A percentile compares a stretch with the other conserved stretches of the same genome.
Evolutionary conservation across 1,140 invertebrate genomes (phyloP).

Genomic region (Pteromalus puparum): DNA sequence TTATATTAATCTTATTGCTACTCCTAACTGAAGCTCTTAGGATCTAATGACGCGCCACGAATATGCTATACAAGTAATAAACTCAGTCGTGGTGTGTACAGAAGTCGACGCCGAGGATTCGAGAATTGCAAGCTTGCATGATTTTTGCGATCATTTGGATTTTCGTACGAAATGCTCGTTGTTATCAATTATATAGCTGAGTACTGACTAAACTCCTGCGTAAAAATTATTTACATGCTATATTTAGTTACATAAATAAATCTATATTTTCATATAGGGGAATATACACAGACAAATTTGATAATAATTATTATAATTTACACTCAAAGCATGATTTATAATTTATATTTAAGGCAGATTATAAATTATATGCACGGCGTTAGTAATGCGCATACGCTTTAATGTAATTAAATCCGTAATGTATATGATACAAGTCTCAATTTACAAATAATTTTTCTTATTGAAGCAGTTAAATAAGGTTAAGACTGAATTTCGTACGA

Average conservation of each 20-base stretch:
- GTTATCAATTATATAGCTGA: neutral
- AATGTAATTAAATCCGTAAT: neutral
- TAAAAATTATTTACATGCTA: constrained; percentile 44
- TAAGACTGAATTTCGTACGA: neutral
- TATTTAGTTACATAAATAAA: constrained; percentile 24
- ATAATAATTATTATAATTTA: neutral
- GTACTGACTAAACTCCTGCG: neutral
- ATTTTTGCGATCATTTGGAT: constrained; percentile 15
- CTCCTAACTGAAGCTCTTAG: neutral
- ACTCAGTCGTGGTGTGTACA: constrained; percentile 49
- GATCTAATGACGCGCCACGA: constrained; percentile 30
- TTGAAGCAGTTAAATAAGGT: neutral
- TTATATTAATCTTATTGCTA: neutral
- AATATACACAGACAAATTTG: constrained; percentile 55
- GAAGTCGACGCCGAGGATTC: constrained; percentile 48
- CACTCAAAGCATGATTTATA: constrained; percentile 17
- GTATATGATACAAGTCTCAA: constrained; percentile 7
- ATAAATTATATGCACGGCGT: constrained; percentile 14
- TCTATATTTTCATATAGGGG: constrained; percentile 44
- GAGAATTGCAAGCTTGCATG: constrained; percentile 44
- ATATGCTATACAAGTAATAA: constrained; percentile 44
- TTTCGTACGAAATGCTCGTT: constrained; percentile 23
- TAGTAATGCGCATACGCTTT: neutral
- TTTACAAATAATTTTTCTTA: constrained; percentile 32
- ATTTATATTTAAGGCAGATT: constrained; percentile 10